phyloP scores from a whole-genome alignment of 2,888 invertebrate genomes.

The Dasysyrphus albostriatus region DNA sequence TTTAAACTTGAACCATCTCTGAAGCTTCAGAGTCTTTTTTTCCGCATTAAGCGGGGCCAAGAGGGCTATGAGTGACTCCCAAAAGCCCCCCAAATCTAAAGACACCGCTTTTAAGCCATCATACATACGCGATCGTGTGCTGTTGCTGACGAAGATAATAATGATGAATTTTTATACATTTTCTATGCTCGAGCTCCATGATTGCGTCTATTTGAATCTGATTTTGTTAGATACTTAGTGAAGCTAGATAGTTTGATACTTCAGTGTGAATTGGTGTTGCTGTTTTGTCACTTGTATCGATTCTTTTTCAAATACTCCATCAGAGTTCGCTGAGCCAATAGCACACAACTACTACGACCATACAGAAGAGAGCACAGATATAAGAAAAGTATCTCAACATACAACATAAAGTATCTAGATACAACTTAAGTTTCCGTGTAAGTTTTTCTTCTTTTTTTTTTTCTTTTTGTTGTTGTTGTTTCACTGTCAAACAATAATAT shows the following conservation, averaged over 20 bases:
- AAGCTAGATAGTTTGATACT: conserved; percentile 13
- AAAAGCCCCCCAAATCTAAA: conserved; percentile 24
- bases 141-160: conserved; percentile 41
- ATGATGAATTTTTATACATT: conserved; percentile 59
- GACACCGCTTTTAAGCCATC: background rate
- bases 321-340: conserved; percentile 45
- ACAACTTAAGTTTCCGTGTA: conserved; percentile 7
- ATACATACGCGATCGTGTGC: background rate
- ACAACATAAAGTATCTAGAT: conserved; percentile 30
- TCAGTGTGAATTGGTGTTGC: conserved; percentile 41
- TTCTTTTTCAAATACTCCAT: conserved; percentile 56
- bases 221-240: conserved; percentile 4
- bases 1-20: conserved; percentile 71
- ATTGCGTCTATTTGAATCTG: conserved; percentile 49
- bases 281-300: conserved; percentile 60
- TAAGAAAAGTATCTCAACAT: conserved; percentile 25
- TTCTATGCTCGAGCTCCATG: conserved; percentile 15
- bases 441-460: conserved; percentile 39
- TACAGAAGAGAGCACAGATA: background rate
- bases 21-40: conserved; percentile 56
- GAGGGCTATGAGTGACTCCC: conserved; percentile 13
- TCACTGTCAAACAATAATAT: background rate
- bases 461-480: conserved; percentile 35
- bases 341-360: conserved; percentile 32
- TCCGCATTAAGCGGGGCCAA: conserved; percentile 63